These are phyloP conservation scores for Staurois parvus DNA, from an alignment of 2,797 vertebrate species.

Conservation along the genomic window DNA sequence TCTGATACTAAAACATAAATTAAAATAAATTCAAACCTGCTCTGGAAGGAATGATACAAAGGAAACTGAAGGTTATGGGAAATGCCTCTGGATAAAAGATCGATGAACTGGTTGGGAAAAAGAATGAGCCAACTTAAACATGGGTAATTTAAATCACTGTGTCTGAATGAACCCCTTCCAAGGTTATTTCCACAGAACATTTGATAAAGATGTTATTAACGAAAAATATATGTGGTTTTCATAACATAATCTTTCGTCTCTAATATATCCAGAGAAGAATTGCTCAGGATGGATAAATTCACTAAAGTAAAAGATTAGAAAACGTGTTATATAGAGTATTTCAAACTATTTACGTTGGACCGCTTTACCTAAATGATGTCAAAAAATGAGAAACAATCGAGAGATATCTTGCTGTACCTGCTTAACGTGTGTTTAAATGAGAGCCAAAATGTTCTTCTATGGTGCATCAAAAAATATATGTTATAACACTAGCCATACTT, in stretches of 20 bases:
- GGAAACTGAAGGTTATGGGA: constrained; percentile 62
- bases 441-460: not conserved
- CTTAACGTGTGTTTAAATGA: not conserved
- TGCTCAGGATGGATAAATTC: not conserved
- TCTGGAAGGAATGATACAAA: constrained; percentile 56
- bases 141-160: constrained; percentile 54
- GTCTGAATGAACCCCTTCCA: constrained; percentile 55
- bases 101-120: constrained; percentile 60
- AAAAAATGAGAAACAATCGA: constrained; percentile 5
- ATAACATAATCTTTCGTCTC: constrained; percentile 40
- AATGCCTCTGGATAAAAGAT: constrained; percentile 59
- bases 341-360: constrained; percentile 10
- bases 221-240: constrained; percentile 37
- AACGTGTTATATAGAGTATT: constrained; percentile 4
- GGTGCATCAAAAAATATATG: not conserved
- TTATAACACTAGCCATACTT: not conserved
- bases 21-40: constrained; percentile 50
- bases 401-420: not conserved
- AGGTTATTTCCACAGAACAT: constrained; percentile 60
- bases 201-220: constrained; percentile 41
- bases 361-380: constrained; percentile 7
- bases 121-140: constrained; percentile 45
- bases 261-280: constrained; percentile 20
- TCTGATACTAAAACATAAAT: constrained; percentile 50
- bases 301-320: constrained; percentile 1